These are phyloP conservation scores for Adelognathus sp. DNA, from an alignment of 2,888 invertebrate genomes.

Conservation along the genomic window DNA sequence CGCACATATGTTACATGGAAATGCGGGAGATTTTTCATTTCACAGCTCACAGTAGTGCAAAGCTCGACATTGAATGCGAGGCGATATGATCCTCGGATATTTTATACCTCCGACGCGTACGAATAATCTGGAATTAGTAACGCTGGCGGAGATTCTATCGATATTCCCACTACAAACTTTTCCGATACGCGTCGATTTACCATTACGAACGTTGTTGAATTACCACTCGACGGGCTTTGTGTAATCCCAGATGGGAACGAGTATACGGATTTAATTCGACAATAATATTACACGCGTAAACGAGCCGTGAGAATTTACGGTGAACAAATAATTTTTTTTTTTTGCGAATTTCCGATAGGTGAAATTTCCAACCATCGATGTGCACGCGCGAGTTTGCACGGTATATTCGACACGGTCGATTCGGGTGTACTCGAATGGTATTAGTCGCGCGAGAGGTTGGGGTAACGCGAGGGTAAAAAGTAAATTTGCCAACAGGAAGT, in stretches of 20 bases:
- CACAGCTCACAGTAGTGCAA: background rate
- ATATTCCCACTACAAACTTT: background rate
- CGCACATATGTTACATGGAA: background rate
- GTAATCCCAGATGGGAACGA: background rate
- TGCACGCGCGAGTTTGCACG: background rate
- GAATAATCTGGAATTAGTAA: background rate
- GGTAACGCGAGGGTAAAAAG: conserved; percentile 10
- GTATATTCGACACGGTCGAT: conserved; percentile 5
- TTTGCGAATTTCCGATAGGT: background rate
- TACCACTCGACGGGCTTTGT: background rate
- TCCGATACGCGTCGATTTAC: conserved; percentile 10
- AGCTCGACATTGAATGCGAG: background rate
- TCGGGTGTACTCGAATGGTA: conserved; percentile 8
- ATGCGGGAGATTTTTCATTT: background rate
- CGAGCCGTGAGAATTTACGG: background rate
- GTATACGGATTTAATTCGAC: background rate
- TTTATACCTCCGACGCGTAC: background rate
- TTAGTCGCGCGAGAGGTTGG: background rate
- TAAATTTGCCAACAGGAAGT: conserved; percentile 40
- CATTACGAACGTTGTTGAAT: conserved; percentile 8
- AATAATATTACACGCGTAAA: background rate
- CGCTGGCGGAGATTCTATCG: background rate
- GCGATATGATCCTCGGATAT: conserved; percentile 9
- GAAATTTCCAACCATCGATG: background rate
- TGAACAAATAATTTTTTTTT: background rate